Evolutionary conservation across 2,888 invertebrate species (phyloP).

Genomic region (Gortyna flavago): DNA sequence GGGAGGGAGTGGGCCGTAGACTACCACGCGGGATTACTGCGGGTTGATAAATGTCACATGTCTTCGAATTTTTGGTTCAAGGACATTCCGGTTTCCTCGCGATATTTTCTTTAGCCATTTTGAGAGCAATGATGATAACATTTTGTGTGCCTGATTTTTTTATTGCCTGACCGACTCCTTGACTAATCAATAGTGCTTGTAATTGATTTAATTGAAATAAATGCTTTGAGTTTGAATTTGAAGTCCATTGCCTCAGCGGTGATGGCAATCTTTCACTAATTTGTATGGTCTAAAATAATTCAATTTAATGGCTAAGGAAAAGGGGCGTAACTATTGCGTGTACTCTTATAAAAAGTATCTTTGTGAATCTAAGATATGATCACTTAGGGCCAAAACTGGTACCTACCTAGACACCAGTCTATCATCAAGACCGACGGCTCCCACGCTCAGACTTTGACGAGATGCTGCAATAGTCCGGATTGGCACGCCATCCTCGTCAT

Average conservation of each 20-base stretch:
- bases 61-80: too few species aligned
- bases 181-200: too few species aligned
- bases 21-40: too few species aligned
- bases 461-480: slow-evolving; percentile 12
- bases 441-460: slow-evolving; percentile 16
- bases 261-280: background rate
- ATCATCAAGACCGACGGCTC: slow-evolving; percentile 31
- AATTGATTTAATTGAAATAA: background rate
- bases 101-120: too few species aligned
- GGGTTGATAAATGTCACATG: too few species aligned
- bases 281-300: background rate
- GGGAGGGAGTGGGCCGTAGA: too few species aligned
- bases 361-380: background rate
- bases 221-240: background rate
- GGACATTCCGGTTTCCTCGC: too few species aligned
- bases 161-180: too few species aligned
- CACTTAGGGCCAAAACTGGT: background rate
- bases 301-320: background rate
- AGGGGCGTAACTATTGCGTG: background rate
- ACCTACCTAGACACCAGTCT: slow-evolving; percentile 34
- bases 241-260: background rate
- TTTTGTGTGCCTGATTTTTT: too few species aligned
- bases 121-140: too few species aligned
- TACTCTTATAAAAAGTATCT: background rate
- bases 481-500: slow-evolving; percentile 28